Conservation (phyloP, 2,113 vertebrate genomes). For the Neotoma lepida region DNA sequence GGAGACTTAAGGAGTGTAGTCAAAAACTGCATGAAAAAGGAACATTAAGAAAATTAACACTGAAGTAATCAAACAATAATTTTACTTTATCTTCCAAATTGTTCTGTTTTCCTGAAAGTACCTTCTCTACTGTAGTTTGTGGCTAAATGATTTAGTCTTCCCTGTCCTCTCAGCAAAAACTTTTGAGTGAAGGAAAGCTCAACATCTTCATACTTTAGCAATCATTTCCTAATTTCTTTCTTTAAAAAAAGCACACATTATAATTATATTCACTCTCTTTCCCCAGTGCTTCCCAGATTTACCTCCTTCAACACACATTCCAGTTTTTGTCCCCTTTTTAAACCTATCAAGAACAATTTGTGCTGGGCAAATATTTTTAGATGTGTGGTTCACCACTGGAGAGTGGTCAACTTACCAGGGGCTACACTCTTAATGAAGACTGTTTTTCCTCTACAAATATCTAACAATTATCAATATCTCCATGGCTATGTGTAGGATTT, state of each 20-base stretch:
- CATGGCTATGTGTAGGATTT: background rate
- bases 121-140: background rate
- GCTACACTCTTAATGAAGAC: background rate
- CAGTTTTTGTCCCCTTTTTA: background rate
- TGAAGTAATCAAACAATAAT: constrained; percentile 2
- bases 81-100: background rate
- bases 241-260: background rate
- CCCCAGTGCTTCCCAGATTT: background rate
- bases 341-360: background rate
- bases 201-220: background rate
- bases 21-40: background rate
- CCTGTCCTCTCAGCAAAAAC: background rate
- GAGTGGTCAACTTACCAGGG: background rate
- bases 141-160: background rate
- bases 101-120: background rate
- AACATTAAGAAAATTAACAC: background rate
- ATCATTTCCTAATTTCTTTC: background rate
- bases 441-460: background rate
- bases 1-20: background rate
- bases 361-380: background rate
- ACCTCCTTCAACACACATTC: background rate
- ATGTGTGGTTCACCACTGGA: background rate
- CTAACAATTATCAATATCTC: background rate
- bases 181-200: background rate
- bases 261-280: background rate